Conservation (phyloP, 2,888 invertebrate species). For the Synergus gifuensis region DNA sequence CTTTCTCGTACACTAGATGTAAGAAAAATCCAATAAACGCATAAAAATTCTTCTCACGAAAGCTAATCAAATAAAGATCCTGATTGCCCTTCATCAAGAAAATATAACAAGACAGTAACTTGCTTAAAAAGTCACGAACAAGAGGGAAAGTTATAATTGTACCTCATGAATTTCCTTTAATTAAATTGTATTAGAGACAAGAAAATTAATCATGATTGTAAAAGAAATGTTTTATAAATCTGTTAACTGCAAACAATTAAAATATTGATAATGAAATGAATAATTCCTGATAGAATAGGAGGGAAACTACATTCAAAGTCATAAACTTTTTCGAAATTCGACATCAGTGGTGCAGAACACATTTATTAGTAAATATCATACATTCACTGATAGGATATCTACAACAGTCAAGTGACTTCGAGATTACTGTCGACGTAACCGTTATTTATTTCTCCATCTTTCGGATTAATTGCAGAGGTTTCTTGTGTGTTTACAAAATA, state of each 20-base stretch:
- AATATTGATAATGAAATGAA: not conserved
- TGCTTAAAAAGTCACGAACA: no score
- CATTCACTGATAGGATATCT: constrained; percentile 55
- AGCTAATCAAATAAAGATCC: no score
- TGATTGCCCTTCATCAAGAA: no score
- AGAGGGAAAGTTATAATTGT: no score
- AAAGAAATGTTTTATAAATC: no score
- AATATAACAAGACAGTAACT: no score
- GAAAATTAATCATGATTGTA: no score
- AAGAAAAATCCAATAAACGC: no score
- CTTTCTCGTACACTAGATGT: no score
- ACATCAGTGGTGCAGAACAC: constrained; percentile 54
- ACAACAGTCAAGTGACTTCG: constrained; percentile 49
- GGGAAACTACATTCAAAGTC: constrained; percentile 1
- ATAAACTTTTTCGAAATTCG: not conserved
- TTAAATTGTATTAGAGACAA: no score
- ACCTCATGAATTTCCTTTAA: no score
- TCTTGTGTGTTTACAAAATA: constrained; percentile 49
- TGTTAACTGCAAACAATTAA: not conserved
- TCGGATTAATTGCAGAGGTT: constrained; percentile 43
- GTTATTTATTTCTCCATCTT: constrained; percentile 41
- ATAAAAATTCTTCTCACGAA: no score
- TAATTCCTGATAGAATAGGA: not conserved
- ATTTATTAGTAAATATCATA: constrained; percentile 58
- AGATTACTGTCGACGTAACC: constrained; percentile 41